These are phyloP conservation scores for Marcusenius ussheri DNA, from an alignment of 2,113 vertebrate species.

Conservation along the genomic window DNA sequence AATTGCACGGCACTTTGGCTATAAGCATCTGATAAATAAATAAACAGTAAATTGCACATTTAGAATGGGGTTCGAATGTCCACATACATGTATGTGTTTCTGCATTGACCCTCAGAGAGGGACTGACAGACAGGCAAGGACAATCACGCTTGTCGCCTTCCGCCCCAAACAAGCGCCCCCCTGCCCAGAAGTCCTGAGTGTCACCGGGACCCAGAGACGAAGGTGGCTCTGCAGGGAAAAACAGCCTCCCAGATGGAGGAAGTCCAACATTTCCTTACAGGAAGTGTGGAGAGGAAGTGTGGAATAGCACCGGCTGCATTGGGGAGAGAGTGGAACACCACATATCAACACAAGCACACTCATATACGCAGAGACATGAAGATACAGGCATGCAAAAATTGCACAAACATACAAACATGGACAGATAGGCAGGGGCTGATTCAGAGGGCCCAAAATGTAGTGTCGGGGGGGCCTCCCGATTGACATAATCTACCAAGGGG, in stretches of 20 bases:
- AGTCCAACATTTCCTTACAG: slow-evolving; percentile 34
- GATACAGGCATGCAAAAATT: slow-evolving; percentile 8
- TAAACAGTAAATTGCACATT: neutral
- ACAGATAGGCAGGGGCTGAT: neutral
- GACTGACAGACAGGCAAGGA: neutral
- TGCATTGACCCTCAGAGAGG: neutral
- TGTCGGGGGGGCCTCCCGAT: neutral
- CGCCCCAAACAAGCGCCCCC: neutral
- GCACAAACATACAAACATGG: neutral
- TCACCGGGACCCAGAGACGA: slow-evolving; percentile 11
- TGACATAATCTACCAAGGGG: neutral
- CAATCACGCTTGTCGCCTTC: neutral
- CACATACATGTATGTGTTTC: neutral
- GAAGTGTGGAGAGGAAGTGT: slow-evolving; percentile 34
- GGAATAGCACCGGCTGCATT: slow-evolving; percentile 1
- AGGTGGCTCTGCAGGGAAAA: slow-evolving; percentile 5
- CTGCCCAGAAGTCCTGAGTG: neutral
- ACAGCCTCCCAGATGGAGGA: slow-evolving; percentile 30
- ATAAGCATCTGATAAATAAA: neutral
- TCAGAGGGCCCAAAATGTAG: neutral
- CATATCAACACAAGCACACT: neutral
- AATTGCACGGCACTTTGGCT: neutral
- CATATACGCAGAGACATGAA: neutral
- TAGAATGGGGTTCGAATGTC: neutral
- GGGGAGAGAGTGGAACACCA: neutral